phyloP scores from a whole-genome alignment of 2,797 vertebrate species.

The Adrianichthys oophorus region DNA sequence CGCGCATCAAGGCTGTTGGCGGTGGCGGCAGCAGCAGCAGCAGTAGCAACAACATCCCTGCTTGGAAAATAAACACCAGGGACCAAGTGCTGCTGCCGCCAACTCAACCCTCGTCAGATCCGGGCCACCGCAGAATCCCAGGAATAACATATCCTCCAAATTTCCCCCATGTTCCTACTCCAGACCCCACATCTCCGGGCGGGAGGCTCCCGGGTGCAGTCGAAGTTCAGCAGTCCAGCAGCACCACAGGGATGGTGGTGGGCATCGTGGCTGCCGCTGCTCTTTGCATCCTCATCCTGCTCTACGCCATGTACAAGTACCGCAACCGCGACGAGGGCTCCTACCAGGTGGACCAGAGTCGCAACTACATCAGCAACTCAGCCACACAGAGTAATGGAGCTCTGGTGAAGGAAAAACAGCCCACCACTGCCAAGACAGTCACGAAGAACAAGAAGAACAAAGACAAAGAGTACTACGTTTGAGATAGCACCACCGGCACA shows the following conservation, averaged over 20 bases:
- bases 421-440: conserved; percentile 84
- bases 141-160: conserved; percentile 86
- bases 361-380: conserved; percentile 93
- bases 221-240: conserved; percentile 92
- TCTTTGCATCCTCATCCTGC: conserved; percentile 93
- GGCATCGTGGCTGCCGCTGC: conserved; percentile 93
- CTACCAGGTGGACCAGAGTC: conserved; percentile 92
- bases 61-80: conserved; percentile 93
- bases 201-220: conserved; percentile 88
- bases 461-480: conserved; percentile 97
- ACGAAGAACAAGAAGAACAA: conserved; percentile 96
- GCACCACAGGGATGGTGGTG: conserved; percentile 95
- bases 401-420: conserved; percentile 89
- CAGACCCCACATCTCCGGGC: conserved; percentile 87
- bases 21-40: conserved; percentile 41
- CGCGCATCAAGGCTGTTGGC: conserved; percentile 66
- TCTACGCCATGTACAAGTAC: conserved; percentile 97
- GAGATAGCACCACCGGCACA: conserved; percentile 64
- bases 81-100: conserved; percentile 83
- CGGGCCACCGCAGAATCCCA: conserved; percentile 76
- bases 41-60: conserved; percentile 81
- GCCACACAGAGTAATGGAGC: conserved; percentile 89
- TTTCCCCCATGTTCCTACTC: conserved; percentile 90
- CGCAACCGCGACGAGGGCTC: conserved; percentile 93
- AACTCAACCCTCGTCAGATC: conserved; percentile 80